Evolutionary conservation across 1,140 invertebrate genomes (phyloP).

Genomic region (Melitaea cinxia): DNA sequence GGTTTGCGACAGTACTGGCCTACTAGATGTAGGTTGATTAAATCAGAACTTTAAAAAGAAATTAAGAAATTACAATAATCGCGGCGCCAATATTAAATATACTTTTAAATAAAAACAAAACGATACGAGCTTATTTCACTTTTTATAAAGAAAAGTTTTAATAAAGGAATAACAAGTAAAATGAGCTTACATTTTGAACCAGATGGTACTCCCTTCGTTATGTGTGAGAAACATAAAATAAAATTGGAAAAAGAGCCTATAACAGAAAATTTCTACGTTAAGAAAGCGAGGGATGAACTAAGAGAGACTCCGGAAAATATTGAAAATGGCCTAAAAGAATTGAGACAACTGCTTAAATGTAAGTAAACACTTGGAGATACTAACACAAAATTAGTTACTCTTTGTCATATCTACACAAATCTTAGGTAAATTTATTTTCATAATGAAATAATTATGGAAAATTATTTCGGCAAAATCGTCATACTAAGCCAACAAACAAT

Average conservation of each 20-base stretch:
- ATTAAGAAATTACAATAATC: neutral
- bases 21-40: constrained; percentile 8
- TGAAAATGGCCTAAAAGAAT: constrained; percentile 82
- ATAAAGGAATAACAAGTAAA: constrained; percentile 31
- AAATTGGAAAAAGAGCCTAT: constrained; percentile 78
- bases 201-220: constrained; percentile 79
- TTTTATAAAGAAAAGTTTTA: neutral
- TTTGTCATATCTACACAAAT: too few species aligned
- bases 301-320: constrained; percentile 86
- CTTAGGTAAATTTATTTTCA: too few species aligned
- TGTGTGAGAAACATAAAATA: constrained; percentile 76
- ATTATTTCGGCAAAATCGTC: too few species aligned
- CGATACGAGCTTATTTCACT: neutral
- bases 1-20: constrained; percentile 27
- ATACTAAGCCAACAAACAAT: too few species aligned
- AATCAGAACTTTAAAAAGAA: neutral
- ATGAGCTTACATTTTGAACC: constrained; percentile 76
- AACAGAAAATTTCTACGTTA: constrained; percentile 70
- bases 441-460: too few species aligned
- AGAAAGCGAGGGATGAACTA: constrained; percentile 85
- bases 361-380: constrained; percentile 12
- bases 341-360: constrained; percentile 84
- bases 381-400: too few species aligned
- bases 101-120: neutral
- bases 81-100: too few species aligned